These are phyloP conservation scores for Drosophila baimaii DNA, from an alignment of 1,140 invertebrate species.

Conservation along the genomic window DNA sequence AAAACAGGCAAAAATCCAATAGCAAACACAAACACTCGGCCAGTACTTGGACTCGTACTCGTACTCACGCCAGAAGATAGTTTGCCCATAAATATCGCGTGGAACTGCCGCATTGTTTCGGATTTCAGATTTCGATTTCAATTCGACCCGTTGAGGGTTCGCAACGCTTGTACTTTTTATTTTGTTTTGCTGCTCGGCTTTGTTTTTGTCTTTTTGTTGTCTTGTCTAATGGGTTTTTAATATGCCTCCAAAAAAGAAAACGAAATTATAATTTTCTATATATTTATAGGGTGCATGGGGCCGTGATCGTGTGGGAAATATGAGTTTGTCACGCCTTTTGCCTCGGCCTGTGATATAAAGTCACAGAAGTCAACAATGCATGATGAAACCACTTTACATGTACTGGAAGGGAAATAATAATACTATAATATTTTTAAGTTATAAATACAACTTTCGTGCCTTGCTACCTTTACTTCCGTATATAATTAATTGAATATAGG, in stretches of 20 bases:
- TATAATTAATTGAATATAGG: not conserved
- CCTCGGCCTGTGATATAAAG: constrained; percentile 9
- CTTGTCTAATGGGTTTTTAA: constrained; percentile 47
- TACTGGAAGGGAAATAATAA: not conserved
- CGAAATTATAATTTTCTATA: constrained; percentile 24
- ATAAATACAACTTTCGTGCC: not conserved
- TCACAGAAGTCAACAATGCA: constrained; percentile 7
- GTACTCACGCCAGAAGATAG: constrained; percentile 32
- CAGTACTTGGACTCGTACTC: constrained; percentile 1
- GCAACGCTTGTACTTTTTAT: constrained; percentile 21
- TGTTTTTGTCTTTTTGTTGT: constrained; percentile 21
- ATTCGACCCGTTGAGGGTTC: constrained; percentile 30
- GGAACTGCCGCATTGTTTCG: constrained; percentile 51
- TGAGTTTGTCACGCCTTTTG: constrained; percentile 39
- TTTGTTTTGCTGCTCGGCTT: not conserved
- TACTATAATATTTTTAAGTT: not conserved
- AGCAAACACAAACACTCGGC: constrained; percentile 44
- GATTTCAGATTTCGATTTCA: constrained; percentile 46
- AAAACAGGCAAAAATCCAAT: constrained; percentile 11
- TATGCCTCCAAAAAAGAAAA: constrained; percentile 30
- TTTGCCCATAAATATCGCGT: constrained; percentile 52
- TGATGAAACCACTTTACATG: not conserved
- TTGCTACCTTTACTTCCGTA: constrained; percentile 9
- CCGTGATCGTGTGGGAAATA: constrained; percentile 40
- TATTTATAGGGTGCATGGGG: constrained; percentile 17